Percentiles rank a stretch among this genome's conserved stretches.
phyloP scores from a whole-genome alignment of 1,140 invertebrate genomes.

The Aphelinus atriplicis region DNA sequence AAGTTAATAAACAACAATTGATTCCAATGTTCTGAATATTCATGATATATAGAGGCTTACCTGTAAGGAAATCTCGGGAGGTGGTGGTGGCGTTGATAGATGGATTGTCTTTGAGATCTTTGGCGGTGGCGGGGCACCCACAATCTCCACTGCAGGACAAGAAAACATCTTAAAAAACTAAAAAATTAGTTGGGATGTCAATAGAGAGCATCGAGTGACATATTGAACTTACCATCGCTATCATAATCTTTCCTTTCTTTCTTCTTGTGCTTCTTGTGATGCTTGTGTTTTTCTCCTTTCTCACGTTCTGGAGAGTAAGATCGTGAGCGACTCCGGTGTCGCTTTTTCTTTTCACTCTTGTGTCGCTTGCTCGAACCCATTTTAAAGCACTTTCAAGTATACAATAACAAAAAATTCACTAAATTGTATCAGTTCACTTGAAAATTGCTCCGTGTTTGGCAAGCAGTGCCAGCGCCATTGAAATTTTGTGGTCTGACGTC shows the following conservation, averaged over 20 bases:
- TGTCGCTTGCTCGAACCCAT: slow-evolving; percentile 71
- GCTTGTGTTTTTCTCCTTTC: slow-evolving; percentile 67
- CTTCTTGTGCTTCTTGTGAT: slow-evolving; percentile 72
- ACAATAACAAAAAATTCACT: no score
- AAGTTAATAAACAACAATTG: no score
- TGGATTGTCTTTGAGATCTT: slow-evolving; percentile 60
- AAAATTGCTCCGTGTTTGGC: no score
- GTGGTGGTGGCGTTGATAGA: slow-evolving; percentile 61
- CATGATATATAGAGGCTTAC: no score
- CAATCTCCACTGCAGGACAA: slow-evolving; percentile 59
- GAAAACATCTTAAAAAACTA: slow-evolving; percentile 41
- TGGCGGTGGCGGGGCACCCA: slow-evolving; percentile 59
- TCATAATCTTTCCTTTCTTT: slow-evolving; percentile 70
- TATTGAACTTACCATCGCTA: slow-evolving; percentile 66
- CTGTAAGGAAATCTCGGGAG: slow-evolving; percentile 40
- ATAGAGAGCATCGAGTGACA: not conserved
- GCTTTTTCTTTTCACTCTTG: slow-evolving; percentile 66
- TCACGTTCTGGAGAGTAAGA: slow-evolving; percentile 63
- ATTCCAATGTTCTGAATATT: no score
- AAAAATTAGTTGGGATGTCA: slow-evolving; percentile 22
- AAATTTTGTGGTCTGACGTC: no score
- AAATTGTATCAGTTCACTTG: no score
- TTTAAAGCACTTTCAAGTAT: slow-evolving; percentile 3
- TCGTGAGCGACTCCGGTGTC: slow-evolving; percentile 65
- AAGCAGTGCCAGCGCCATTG: no score